Evolutionary conservation across 2,113 vertebrate genomes (phyloP).

Genomic region (Neogale vison): DNA sequence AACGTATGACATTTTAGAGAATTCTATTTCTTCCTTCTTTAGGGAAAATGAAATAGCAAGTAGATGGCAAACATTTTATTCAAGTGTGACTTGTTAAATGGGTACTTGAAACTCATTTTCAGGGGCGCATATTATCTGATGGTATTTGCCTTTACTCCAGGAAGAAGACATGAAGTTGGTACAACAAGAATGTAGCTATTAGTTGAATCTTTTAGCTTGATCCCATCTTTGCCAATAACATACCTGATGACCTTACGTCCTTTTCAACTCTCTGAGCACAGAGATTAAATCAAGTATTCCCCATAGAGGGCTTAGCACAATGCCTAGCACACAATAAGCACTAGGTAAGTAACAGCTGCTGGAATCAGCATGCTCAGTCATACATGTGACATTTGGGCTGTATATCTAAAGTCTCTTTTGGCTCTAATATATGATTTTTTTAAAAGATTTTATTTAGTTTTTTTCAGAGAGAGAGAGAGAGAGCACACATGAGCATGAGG

Average conservation of each 20-base stretch:
- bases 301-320: background rate
- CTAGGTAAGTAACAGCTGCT: background rate
- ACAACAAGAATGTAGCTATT: background rate
- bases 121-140: background rate
- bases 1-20: background rate
- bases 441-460: background rate
- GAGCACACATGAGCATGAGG: fast-evolving
- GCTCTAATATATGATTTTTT: background rate
- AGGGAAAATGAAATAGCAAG: background rate
- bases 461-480: background rate
- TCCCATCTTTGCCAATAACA: background rate
- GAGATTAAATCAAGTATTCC: background rate
- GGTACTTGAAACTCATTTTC: background rate
- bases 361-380: background rate
- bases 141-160: background rate
- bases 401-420: background rate
- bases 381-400: fast-evolving
- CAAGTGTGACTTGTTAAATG: background rate
- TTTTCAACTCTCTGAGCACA: background rate
- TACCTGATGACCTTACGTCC: background rate
- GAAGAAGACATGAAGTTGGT: background rate
- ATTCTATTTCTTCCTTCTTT: background rate
- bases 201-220: background rate
- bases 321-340: background rate
- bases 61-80: background rate